phyloP scores from a whole-genome alignment of 2,888 invertebrate species.

The Andrena flavipes region DNA sequence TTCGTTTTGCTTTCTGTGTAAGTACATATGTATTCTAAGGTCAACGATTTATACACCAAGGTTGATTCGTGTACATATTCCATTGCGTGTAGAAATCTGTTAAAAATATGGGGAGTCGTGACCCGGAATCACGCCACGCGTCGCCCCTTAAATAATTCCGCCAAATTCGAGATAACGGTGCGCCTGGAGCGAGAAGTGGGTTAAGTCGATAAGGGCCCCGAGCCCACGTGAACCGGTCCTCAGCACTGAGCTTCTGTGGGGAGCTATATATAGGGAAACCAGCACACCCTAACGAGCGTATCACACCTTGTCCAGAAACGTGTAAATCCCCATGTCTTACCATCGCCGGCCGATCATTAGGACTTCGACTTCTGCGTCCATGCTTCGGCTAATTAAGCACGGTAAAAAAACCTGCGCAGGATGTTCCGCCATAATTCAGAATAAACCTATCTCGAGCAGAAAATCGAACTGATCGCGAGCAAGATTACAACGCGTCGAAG shows the following conservation, averaged over 20 bases:
- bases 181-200: constrained; percentile 64
- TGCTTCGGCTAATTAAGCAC: not conserved
- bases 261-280: constrained; percentile 8
- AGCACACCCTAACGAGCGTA: constrained; percentile 5
- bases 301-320: constrained; percentile 1
- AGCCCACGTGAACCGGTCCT: constrained; percentile 61
- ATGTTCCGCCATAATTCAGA: not conserved
- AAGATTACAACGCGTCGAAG: not conserved
- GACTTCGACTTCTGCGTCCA: not conserved
- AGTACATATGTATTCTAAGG: too few relatives aligned
- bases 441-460: too few relatives aligned
- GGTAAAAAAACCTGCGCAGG: not conserved
- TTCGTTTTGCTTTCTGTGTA: too few relatives aligned
- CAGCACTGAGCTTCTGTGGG: constrained; percentile 22
- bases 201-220: constrained; percentile 66
- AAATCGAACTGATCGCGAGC: not conserved
- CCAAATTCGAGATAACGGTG: constrained; percentile 76
- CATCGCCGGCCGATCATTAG: too few relatives aligned
- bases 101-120: not conserved
- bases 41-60: too few relatives aligned
- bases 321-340: not conserved
- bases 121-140: constrained; percentile 19
- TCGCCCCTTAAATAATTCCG: constrained; percentile 66
- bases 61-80: not conserved
- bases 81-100: constrained; percentile 8